Percentiles rank a stretch among this genome's conserved stretches.
Evolutionary conservation across 2,888 invertebrate species (phyloP).

Genomic region (Drosophila quinaria): DNA sequence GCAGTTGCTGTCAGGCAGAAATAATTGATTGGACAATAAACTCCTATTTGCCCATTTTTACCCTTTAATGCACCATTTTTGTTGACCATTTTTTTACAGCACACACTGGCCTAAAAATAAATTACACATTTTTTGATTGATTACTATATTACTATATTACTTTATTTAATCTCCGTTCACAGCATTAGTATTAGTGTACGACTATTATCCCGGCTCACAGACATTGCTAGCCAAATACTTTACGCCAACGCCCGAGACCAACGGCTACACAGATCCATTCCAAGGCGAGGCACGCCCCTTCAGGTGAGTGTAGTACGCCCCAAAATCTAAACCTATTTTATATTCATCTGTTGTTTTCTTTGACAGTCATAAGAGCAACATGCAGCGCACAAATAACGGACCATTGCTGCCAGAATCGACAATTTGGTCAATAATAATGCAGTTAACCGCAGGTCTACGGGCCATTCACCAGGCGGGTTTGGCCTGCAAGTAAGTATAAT

Average conservation of each 20-base stretch:
- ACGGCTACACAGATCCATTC: conserved; percentile 92
- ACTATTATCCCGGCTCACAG: conserved; percentile 96
- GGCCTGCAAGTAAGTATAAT: conserved; percentile 87
- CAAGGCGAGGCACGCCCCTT: conserved; percentile 90
- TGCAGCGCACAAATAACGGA: conserved; percentile 88
- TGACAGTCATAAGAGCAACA: conserved; percentile 85
- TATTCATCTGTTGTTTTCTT: background rate
- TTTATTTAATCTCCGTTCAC: conserved; percentile 7
- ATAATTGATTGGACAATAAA: too few relatives aligned
- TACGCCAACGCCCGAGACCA: conserved; percentile 87
- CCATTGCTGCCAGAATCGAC: conserved; percentile 94
- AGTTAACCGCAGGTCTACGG: conserved; percentile 96
- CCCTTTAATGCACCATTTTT: too few relatives aligned
- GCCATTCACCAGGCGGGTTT: conserved; percentile 92
- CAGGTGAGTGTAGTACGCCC: conserved; percentile 77
- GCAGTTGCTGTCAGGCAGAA: too few relatives aligned
- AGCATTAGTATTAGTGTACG: conserved; percentile 98
- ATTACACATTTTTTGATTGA: too few relatives aligned
- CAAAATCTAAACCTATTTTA: background rate
- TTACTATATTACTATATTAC: background rate
- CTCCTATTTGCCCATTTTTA: too few relatives aligned
- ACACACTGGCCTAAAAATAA: too few relatives aligned
- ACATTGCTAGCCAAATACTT: conserved; percentile 95
- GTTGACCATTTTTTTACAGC: too few relatives aligned
- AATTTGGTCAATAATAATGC: conserved; percentile 98